Conservation (phyloP, 1,140 invertebrate genomes). For the Eciton burchellii region DNA sequence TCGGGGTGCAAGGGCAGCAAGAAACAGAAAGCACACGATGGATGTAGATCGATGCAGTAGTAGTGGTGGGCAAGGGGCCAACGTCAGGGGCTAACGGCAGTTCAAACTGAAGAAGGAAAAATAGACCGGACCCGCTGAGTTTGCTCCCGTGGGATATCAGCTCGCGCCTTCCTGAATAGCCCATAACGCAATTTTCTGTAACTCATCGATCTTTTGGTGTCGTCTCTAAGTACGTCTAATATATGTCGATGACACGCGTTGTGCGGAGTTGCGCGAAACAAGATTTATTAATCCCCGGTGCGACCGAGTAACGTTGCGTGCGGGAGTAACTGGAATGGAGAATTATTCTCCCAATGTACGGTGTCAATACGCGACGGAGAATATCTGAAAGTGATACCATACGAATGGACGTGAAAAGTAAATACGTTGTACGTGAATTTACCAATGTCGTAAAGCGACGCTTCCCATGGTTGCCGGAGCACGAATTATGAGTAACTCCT, state of each 20-base stretch:
- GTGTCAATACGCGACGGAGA: constrained; percentile 11
- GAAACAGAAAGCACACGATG: constrained; percentile 27
- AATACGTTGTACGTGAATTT: not conserved
- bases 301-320: not conserved
- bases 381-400: not conserved
- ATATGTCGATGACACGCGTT: constrained; percentile 57
- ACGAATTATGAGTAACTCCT: not conserved
- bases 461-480: not conserved
- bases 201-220: constrained; percentile 67
- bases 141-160: constrained; percentile 71
- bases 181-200: constrained; percentile 61
- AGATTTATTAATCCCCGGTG: constrained; percentile 58
- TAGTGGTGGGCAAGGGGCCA: constrained; percentile 20
- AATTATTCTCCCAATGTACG: constrained; percentile 39
- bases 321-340: constrained; percentile 25
- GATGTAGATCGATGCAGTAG: constrained; percentile 38
- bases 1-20: constrained; percentile 63
- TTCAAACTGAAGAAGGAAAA: constrained; percentile 67
- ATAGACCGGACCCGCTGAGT: constrained; percentile 72
- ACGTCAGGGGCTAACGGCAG: constrained; percentile 55
- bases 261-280: constrained; percentile 29
- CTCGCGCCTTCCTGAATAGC: constrained; percentile 29
- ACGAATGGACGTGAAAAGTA: not conserved
- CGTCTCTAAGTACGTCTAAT: constrained; percentile 62
- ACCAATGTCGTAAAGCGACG: not conserved